Base-by-base conservation (phyloP, 2,113 vertebrate species). In the Barnardius zonarius region DNA sequence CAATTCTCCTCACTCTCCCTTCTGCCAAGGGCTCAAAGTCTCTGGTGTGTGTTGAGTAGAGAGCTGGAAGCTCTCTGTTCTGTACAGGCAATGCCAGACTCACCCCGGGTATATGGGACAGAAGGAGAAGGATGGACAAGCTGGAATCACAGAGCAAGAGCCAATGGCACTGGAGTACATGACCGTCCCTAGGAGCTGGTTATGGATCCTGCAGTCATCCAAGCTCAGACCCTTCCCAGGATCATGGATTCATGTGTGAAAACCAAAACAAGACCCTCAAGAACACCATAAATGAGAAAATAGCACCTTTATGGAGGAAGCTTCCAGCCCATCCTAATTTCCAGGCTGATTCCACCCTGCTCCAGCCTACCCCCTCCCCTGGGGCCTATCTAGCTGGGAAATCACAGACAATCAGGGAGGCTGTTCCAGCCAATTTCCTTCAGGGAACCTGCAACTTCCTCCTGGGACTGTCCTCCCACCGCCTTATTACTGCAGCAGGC, bases 341-440 rank as follows among this genome's bases (percentile, higher is more conserved):
- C 92, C 77, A 94, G 79, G 80, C 62, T 73, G 90, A 95, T 96
- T 96, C 83, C 83, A 90, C 68, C 52, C 83, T 44, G 54, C 90
- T 88, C 88, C 92, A 92, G 77, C 77, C 88, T 73, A 78, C 74
- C 88, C 86, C 44, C 35, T 78, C 74, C 88, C 93, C 83, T 69
- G 86, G 57, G 91, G 92, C 92, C 91, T 93, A 93, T 91, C 80
- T 94, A 79, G 88, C 92, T 96, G 93, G 93, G 88, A 95, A 95
- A 96, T 96, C 93, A 7, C 74, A 96, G 88, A 90, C 79, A 96
- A 95, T 83, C 63, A 55, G 74, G 70, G 96, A 94, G 93, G 88
- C 81, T 93, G 92, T 91, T 95, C 95, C 93, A 96, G 88, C 91
- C 91, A 94, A 84, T 88, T 96, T 97, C 95, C 92, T 96, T 93